These are phyloP conservation scores for Caradrina clavipalpis DNA, from an alignment of 2,888 invertebrate species.

Conservation along the genomic window DNA sequence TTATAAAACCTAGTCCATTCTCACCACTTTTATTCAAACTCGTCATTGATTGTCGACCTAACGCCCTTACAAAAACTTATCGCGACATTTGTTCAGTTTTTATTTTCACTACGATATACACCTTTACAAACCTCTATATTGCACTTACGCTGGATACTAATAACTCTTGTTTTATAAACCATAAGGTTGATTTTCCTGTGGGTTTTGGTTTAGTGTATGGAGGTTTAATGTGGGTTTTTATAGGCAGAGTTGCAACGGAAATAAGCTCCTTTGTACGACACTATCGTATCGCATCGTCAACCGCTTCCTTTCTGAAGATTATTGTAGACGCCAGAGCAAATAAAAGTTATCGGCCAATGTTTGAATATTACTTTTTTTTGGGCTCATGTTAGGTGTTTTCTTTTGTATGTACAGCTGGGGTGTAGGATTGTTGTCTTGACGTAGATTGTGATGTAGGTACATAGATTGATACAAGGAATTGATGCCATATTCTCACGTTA, in stretches of 20 bases:
- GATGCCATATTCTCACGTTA: background rate
- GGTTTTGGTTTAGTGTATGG: constrained; percentile 56
- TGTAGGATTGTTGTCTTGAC: constrained; percentile 31
- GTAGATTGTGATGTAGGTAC: constrained; percentile 9
- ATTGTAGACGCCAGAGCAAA: constrained; percentile 86
- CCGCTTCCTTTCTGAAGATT: constrained; percentile 89
- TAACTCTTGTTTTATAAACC: background rate
- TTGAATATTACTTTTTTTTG: constrained; percentile 66
- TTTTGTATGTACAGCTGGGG: constrained; percentile 61
- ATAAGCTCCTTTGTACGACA: constrained; percentile 90
- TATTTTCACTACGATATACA: constrained; percentile 87
- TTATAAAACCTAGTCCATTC: constrained; percentile 47
- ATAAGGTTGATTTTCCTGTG: constrained; percentile 66
- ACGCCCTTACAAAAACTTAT: constrained; percentile 89
- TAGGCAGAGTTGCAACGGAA: constrained; percentile 85
- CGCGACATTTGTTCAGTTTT: constrained; percentile 89
- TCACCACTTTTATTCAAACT: constrained; percentile 73
- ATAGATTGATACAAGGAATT: background rate
- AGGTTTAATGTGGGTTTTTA: constrained; percentile 78
- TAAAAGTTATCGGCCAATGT: constrained; percentile 82
- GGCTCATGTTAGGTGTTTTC: constrained; percentile 51
- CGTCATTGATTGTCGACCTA: constrained; percentile 86
- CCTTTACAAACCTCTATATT: constrained; percentile 75
- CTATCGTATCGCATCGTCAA: constrained; percentile 87
- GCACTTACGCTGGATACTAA: constrained; percentile 12